A percentile compares a stretch with the other conserved stretches of the same genome.
These are phyloP conservation scores for Lordiphosa fenestrarum DNA, from an alignment of 2,888 invertebrate genomes.

Conservation along the genomic window DNA sequence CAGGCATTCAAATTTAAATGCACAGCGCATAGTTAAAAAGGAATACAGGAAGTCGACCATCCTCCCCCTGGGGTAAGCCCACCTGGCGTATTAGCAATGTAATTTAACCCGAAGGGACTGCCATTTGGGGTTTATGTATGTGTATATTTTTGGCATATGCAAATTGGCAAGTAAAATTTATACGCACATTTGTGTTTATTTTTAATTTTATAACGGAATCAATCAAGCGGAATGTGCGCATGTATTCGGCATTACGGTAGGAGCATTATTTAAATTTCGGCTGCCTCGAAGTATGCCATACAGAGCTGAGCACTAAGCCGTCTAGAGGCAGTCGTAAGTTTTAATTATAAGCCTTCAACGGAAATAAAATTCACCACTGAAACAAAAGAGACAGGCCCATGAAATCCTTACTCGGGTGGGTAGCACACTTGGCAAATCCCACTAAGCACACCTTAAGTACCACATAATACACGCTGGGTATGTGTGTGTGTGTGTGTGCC, in stretches of 20 bases:
- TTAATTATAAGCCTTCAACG: slow-evolving; percentile 53
- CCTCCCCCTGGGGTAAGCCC: slow-evolving; percentile 32
- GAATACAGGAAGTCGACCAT: slow-evolving; percentile 22
- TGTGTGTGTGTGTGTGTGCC: slow-evolving; percentile 3
- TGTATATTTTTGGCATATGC: slow-evolving; percentile 43
- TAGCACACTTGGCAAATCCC: slow-evolving; percentile 50
- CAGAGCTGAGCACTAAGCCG: neutral
- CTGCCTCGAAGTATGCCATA: no score
- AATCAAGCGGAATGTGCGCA: slow-evolving; percentile 53
- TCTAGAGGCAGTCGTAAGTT: slow-evolving; percentile 51
- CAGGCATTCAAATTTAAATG: slow-evolving; percentile 69
- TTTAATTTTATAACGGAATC: slow-evolving; percentile 63
- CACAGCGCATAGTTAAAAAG: slow-evolving; percentile 64
- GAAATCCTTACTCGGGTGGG: slow-evolving; percentile 17
- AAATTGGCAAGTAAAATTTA: slow-evolving; percentile 58
- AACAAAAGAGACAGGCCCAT: slow-evolving; percentile 17
- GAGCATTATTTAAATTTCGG: slow-evolving; percentile 6
- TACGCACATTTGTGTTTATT: slow-evolving; percentile 60
- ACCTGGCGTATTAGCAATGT: slow-evolving; percentile 56
- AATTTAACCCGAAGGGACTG: slow-evolving; percentile 48
- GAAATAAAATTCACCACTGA: slow-evolving; percentile 17
- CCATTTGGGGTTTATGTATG: slow-evolving; percentile 9
- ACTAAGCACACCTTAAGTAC: slow-evolving; percentile 67
- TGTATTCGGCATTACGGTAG: slow-evolving; percentile 16
- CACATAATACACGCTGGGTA: slow-evolving; percentile 59